Evolutionary conservation across 2,797 vertebrate species (phyloP), one percentile per base, ranked within the genome.

Genomic region (Crenuchus spilurus): DNA sequence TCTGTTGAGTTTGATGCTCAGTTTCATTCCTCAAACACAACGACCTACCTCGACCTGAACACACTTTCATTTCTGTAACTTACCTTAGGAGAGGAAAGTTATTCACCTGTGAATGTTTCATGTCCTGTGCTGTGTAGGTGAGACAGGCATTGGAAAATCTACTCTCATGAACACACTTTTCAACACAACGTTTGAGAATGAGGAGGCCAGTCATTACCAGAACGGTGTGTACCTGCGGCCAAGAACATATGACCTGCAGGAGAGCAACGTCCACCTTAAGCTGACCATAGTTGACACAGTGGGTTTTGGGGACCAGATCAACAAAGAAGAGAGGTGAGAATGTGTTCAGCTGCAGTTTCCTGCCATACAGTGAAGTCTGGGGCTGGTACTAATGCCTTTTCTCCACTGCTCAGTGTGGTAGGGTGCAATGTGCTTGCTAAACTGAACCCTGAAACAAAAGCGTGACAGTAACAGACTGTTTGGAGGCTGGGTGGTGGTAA

Each of bases 121-220:
- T n/a, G n/a, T n/a, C 26, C 33, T n/a, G 35, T 28, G 20, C 7
- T 60, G 24, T 54, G 24, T 71, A 99, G 97, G 98, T 68, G 98
- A 99, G 90, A 99, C 98, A 0, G 97, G 98, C 62, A 98, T 99
- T 0, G 98, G 98, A 76, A 99, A 99, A 78, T 99, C 98, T 1
- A 99, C 97, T 0, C 84, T 99, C 71, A 99, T 99, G 98, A 98
- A 99, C 82, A 99, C 97, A 0, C 95, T 99, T 14, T 99, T 99
- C 88, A 99, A 99, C 84, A 99, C 98, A 8, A 98, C 92, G 14
- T 99, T 99, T 0, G 98, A 99, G 89, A 96, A 96, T 0, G 97
- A 99, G 54, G 96, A 98, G 73, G 95, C 98, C 22, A 98, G 95
- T 65, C 98, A 99, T 82, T 97, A 98, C 0, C 97, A 97, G 89